Evolutionary conservation across 2,888 invertebrate genomes (phyloP), one percentile per base, ranked within the genome.

Genomic region (Agriopis aurantiaria): DNA sequence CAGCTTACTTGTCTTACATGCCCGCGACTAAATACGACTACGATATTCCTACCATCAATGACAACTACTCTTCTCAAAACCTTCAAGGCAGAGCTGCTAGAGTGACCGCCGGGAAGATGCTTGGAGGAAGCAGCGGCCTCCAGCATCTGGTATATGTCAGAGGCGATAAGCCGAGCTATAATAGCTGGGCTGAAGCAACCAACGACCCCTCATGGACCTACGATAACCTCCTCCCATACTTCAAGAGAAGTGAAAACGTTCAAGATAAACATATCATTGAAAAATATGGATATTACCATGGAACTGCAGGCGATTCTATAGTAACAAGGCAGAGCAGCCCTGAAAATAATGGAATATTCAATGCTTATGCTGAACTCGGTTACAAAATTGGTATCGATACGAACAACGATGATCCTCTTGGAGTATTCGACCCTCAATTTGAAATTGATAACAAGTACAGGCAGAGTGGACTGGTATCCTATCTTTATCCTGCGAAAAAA

Each of bases 401-500:
- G 0, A 80, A 77, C 57, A 73, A 69, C 0, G 12, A 71, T 6
- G 23, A 65, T 2, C 63, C 62, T 40, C 9, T 92, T 11, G 95
- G 95, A 2, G 91, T 91, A 58, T 86, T 90, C 0, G 89, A 91
- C 69, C 82, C 92, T 0, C 88, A 93, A 71, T 88, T 87, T 3
- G 93, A 90, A 45, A 85, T 93, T 74, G 88, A 88, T 46, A 80
- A 87, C 40, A 94, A 94, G 0, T 76, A 82, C n/a, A 82, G 95
- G 40, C 92, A 92, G 71, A 95, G 93, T 92, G 0, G 91, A 94
- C 0, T 90, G 89, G 48, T 57, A 55, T 88, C 93, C 41, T 96
- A 91, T 74, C 78, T 95, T 0, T 76, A 84, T 0, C 82, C 80
- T 0, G 69, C 80, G 0, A 86, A 76, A 71, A 70, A 83, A 0